These are phyloP conservation scores for Scaptomyza hsui DNA, from an alignment of 1,140 invertebrate genomes.

Conservation along the genomic window DNA sequence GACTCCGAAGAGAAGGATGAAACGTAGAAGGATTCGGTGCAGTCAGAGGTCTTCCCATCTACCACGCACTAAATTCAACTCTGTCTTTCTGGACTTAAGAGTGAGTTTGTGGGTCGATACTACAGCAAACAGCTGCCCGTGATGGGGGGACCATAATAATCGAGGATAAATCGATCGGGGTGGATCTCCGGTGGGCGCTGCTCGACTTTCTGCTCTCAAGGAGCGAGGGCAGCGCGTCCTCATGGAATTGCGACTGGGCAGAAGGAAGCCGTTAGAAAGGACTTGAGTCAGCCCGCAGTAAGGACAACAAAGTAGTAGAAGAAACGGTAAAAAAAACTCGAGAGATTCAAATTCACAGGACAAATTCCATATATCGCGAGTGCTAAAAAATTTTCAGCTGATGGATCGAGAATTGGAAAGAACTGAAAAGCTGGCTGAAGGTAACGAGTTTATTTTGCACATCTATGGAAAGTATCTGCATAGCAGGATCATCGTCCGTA, in stretches of 20 bases:
- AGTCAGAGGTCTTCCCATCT: not conserved
- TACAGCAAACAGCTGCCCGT: constrained; percentile 6
- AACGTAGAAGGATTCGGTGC: constrained; percentile 6
- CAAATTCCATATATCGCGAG: no score
- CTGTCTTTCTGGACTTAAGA: constrained; percentile 4
- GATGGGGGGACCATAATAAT: constrained; percentile 29
- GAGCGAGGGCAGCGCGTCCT: not conserved
- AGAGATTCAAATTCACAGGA: no score
- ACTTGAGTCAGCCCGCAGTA: no score
- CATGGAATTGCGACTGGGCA: not conserved
- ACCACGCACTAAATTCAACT: not conserved
- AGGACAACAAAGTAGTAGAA: no score
- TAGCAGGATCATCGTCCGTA: no score
- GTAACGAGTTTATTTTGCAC: no score
- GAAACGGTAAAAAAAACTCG: no score
- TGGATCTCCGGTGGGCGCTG: constrained; percentile 4
- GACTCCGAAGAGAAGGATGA: not conserved
- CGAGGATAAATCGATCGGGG: not conserved
- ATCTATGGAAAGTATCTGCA: no score
- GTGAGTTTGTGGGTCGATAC: constrained; percentile 39
- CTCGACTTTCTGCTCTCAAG: constrained; percentile 41
- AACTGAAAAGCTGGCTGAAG: no score
- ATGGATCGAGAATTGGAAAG: no score
- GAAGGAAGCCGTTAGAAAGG: no score
- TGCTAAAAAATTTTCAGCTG: no score